Percentiles rank a stretch among this genome's conserved stretches.
Evolutionary conservation across 2,797 vertebrate genomes (phyloP).

Genomic region (Betta splendens): DNA sequence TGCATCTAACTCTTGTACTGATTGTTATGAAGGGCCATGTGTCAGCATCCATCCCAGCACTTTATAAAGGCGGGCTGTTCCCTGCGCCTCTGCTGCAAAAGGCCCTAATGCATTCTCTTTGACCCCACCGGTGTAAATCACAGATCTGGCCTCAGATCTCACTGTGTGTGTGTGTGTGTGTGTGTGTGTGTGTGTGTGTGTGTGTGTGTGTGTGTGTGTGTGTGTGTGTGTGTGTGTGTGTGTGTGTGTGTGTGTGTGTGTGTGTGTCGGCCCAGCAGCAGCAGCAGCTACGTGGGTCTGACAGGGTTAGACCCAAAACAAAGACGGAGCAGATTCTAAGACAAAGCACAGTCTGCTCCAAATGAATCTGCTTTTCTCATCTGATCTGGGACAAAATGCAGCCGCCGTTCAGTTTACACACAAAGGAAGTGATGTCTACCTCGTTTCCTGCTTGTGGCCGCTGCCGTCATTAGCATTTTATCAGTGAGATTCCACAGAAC

Average conservation of each 20-base stretch:
- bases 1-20: slow-evolving; percentile 71
- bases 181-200: slow-evolving; percentile 25
- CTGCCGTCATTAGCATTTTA: not conserved
- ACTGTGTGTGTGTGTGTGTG: slow-evolving; percentile 27
- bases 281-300: slow-evolving; percentile 4
- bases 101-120: slow-evolving; percentile 82
- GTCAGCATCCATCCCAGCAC: slow-evolving; percentile 74
- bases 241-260: slow-evolving; percentile 6
- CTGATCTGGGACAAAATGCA: no score
- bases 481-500: not conserved
- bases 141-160: slow-evolving; percentile 71
- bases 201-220: not conserved
- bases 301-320: no score
- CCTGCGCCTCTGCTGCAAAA: slow-evolving; percentile 63
- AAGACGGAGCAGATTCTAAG: not conserved
- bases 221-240: slow-evolving; percentile 35
- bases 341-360: not conserved
- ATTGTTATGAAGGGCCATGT: slow-evolving; percentile 79
- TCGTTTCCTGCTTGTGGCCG: not conserved
- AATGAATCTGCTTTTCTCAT: no score
- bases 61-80: slow-evolving; percentile 75
- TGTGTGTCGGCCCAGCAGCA: not conserved
- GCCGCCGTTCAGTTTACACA: not conserved
- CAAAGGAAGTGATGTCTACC: not conserved
- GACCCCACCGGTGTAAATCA: slow-evolving; percentile 80